These are phyloP conservation scores for Pseudorasbora parva DNA, from an alignment of 2,113 vertebrate species.

Conservation along the genomic window DNA sequence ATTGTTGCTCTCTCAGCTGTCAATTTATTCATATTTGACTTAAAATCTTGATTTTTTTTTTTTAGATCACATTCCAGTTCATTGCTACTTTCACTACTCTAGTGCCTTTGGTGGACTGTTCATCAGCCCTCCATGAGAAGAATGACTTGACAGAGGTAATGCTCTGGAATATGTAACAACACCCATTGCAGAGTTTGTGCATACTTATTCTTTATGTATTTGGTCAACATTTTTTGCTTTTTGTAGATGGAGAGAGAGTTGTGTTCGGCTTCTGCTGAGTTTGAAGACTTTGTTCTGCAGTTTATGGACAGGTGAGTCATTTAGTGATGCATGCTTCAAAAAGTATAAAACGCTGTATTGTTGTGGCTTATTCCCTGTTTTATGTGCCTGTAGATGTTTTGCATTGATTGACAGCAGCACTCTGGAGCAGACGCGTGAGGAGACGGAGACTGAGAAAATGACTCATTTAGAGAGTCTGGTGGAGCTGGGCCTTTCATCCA, in stretches of 20 bases:
- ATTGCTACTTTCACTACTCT: conserved; percentile 99
- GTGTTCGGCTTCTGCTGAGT: conserved; percentile 96
- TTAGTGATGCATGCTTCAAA: background rate
- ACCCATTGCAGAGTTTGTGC: background rate
- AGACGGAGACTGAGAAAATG: conserved; percentile 99
- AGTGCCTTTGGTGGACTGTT: conserved; percentile 99
- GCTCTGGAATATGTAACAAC: background rate
- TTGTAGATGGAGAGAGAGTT: conserved; percentile 92
- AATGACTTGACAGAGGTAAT: conserved; percentile 91
- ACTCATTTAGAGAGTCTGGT: conserved; percentile 97
- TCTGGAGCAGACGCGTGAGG: conserved; percentile 95
- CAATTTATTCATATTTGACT: background rate
- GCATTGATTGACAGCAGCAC: conserved; percentile 98
- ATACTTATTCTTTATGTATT: background rate
- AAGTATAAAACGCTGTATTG: background rate
- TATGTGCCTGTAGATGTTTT: conserved; percentile 85
- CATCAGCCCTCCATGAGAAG: conserved; percentile 90
- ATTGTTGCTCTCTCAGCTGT: background rate
- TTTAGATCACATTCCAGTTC: conserved; percentile 98
- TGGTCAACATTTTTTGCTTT: background rate
- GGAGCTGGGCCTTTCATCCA: conserved; percentile 95
- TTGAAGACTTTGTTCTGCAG: conserved; percentile 98
- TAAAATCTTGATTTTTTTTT: conserved; percentile 17
- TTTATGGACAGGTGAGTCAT: conserved; percentile 93
- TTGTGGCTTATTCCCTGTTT: background rate